Base-by-base conservation (phyloP, 2,113 vertebrate species). In the Dicentrarchus labrax region DNA sequence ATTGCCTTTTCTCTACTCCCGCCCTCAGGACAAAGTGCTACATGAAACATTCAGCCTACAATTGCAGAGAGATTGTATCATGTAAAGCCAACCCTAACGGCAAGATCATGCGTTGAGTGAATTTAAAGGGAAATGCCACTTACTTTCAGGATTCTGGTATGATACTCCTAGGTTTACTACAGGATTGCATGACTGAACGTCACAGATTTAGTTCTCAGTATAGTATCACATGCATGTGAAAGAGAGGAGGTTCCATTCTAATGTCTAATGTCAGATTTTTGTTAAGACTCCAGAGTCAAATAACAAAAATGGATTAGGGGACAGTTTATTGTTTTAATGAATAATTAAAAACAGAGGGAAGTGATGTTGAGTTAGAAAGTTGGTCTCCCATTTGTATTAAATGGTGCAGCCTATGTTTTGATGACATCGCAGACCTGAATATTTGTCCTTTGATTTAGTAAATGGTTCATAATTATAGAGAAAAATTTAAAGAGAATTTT, bases 41-140 rank as follows among this genome's bases (percentile, higher is more conserved):
- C 79, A 38, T 60, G 30, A 36, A 60, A 59, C 56, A 30, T 77
- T 51, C 11, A 74, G 8, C 39, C 51, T 60, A 36, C 13, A 57
- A 2, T 24, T 59, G 59, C 59, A 64, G 21, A 39, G 30, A 70
- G 30, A 61, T 59, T 80, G 71, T 67, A 74, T 68, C 80, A 69
- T 79, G 60, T 88, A 79, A 88, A 88, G 78, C 48, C 61, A 68
- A 24, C 62, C 82, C 66, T 47, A 69, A 80, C 43, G 65, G 76
- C 69, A 59, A 61, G 67, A 68, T 74, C 3, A 72, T 39, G 68
- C 66, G 82, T 85, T 67, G 56, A 87, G 24, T 81, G 51, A 69
- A 64, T 91, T 90, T 82, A 85, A 93, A 91, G 88, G 83, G 89
- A 84, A 90, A 92, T 90, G 41, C 85, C 90, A 91, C 91, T 91